Evolutionary conservation across 2,888 invertebrate genomes (phyloP), one percentile per base, ranked within the genome.

Genomic region (Rhopalosiphum nymphaeae): DNA sequence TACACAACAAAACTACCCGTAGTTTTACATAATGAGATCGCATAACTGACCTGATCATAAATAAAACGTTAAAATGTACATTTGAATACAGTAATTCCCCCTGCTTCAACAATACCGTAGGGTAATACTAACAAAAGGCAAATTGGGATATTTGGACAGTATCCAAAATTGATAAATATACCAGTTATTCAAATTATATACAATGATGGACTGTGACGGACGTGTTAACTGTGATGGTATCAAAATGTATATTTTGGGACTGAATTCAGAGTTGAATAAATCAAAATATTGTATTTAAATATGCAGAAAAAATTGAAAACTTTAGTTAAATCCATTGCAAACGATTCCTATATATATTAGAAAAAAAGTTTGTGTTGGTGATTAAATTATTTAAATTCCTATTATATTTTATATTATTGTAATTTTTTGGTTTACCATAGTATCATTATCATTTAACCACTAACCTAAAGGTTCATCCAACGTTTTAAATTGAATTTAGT

Each of bases 101-200:
- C n/a, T 26, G 57, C 86, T 57, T 21, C 56, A 49, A 92, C 61
- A 61, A 86, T 61, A 61, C 61, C 46, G 91, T 29, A 46, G 86
- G 57, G 61, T 49, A 87, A 87, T 84, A 61, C 46, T 29, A 57
- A 91, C 84, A 91, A 44, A 91, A 56, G 53, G 56, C 91, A 25
- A n/a, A 21, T 56, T 53, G 84, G 84, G 86, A 42, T 46, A 46
- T 44, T 46, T 91, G 86, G 91, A 91, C 57, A 46, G 13, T 86
- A 91, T 61, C 86, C 92, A 92, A 87, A 92, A 92, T 61, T 87
- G 61, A 46, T 87, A 49, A 46, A 46, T 36, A 61, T 61, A 36
- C 29, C 25, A 87, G 46, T 46, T 61, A 85, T 61, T 92, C 36
- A 61, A 87, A 92, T 91, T 36, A 86, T 26, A 61, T 25, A 57